Conservation (phyloP, 1,140 invertebrate genomes). For the Pygmarrhopalites habei region DNA sequence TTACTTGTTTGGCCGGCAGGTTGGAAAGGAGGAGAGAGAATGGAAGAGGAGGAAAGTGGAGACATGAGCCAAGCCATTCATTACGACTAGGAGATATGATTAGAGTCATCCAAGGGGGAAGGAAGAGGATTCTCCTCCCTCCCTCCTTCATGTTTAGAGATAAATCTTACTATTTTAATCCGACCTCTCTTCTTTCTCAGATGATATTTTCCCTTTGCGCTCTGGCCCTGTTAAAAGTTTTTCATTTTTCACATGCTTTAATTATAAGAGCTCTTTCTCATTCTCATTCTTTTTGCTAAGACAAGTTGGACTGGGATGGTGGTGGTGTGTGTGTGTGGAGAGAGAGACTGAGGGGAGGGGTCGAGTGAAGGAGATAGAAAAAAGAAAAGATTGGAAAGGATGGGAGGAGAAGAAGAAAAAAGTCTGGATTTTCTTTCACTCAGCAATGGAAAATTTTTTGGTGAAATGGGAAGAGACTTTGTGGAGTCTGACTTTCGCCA, state of each 20-base stretch:
- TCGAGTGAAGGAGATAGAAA: no score
- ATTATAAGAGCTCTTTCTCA: constrained; percentile 17
- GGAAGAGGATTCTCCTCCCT: constrained; percentile 16
- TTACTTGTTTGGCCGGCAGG: no score
- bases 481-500: not conserved
- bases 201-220: constrained; percentile 14
- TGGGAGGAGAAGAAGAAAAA: not conserved
- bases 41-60: no score
- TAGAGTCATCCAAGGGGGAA: constrained; percentile 13
- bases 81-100: constrained; percentile 11
- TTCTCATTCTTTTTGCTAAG: not conserved
- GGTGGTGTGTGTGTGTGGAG: no score
- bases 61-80: constrained; percentile 15
- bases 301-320: no score
- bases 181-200: constrained; percentile 20
- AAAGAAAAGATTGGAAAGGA: constrained; percentile 4
- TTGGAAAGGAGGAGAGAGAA: no score
- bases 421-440: not conserved
- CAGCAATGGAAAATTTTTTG: not conserved
- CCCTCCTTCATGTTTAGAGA: constrained; percentile 24
- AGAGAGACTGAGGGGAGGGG: no score
- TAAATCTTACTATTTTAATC: constrained; percentile 17
- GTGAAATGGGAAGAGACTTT: constrained; percentile 10
- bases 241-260: constrained; percentile 28
- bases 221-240: constrained; percentile 26